Evolutionary conservation across 2,797 vertebrate species (phyloP), one percentile per base, ranked within the genome.

Genomic region (Cirrhinus mrigala): DNA sequence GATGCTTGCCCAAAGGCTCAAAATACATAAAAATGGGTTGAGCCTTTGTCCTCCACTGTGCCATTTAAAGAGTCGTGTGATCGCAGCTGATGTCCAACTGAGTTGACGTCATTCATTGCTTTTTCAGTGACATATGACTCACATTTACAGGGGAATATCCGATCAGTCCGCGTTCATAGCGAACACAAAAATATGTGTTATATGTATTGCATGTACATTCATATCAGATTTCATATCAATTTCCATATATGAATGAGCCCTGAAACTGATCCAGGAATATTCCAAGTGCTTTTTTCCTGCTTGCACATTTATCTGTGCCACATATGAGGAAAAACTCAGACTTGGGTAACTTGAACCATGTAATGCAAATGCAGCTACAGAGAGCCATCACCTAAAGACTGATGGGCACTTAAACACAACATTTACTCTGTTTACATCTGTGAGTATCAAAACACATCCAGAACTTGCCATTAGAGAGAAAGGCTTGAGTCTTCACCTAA

Each of bases 351-450:
- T 52, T 74, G 71, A 52, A 54, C 27, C 10, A 54, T 20, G 5
- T 14, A 54, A 54, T 75, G 73, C 33, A 33, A 54, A 54, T 33
- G 27, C 0, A 5, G 18, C 50, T 10, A 64, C 24, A 16, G 24
- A 85, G 22, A 64, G 75, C 71, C 46, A 71, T 22, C 11, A 66
- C 37, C 48, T 52, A 15, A 33, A 69, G 60, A 81, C 18, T 68
- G 24, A 76, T 50, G 44, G 76, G 58, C 76, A 66, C 60, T 78
- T 77, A 66, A 69, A 70, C 82, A 62, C 27, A 79, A 40, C 52
- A 79, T 79, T 69, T 29, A 79, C 29, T 12, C 40, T 56, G 48
- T 83, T 74, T 66, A 79, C 33, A 5, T 79, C 40, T 33, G 2
- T 29, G 44, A 46, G 22, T 73, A 52, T 83, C 33, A 29, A 33